Base-by-base conservation (phyloP, 2,888 invertebrate species). In the Trichacis sp. region DNA sequence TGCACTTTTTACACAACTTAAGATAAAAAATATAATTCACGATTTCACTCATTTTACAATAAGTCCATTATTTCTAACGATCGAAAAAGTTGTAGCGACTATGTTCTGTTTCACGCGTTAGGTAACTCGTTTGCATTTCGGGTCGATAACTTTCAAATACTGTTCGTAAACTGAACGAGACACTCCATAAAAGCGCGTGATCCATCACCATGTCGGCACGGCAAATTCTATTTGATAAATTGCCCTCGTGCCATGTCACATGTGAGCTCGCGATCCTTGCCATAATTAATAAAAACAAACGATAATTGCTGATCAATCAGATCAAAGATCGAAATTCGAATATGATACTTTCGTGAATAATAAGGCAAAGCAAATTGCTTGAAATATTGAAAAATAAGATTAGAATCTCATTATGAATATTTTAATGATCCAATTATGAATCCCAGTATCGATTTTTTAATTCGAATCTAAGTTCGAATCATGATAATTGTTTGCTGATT, bases 171-270 rank as follows among this genome's bases (percentile, higher is more conserved):
- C 33, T 33, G 33, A 9, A 71, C 73, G 72, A 72, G 72, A 72
- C 71, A 73, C 70, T 70, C 66, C 71, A 52, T 67, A 71, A 70
- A 73, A 73, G 72, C 73, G 65, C 70, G 68, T 75, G 76, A 82
- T 82, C 80, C 78, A 82, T 82, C 82, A 82, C 80, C 76, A 73
- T 79, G 81, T 82, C 81, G 78, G 76, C 82, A 74, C 73, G 72
- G 75, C 73, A 77, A n/a, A 79, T 74, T 72, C 69, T 70, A 75
- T 76, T 75, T 76, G 76, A 75, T 77, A 76, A 79, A 77, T 71
- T 73, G 75, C 69, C 73, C 55, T 33, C 33, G 33, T 33, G 33
- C 33, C 33, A n/a, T 33, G 33, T 33, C 33, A n/a, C n/a, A 33
- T 33, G 33, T 9, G 33, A 11, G 33, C n/a, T 33, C 9, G 8